A percentile compares a stretch with the other conserved stretches of the same genome.
Evolutionary conservation across 2,888 invertebrate species (phyloP).

Genomic region (Osedax fenrisi): DNA sequence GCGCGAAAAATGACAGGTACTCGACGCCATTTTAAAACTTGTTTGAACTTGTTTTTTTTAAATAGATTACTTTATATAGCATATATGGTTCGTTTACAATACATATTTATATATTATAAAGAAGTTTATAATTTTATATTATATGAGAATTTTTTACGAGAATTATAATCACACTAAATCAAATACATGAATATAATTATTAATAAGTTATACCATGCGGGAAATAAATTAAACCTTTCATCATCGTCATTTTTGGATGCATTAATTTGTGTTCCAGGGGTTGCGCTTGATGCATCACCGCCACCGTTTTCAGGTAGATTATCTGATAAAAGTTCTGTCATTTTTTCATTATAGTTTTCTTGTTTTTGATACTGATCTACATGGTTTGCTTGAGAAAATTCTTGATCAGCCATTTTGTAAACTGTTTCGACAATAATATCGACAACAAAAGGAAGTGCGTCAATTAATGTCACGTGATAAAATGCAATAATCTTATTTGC

Average conservation of each 20-base stretch:
- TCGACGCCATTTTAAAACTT: too few relatives aligned
- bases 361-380: slow-evolving; percentile 15
- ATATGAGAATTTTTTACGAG: too few relatives aligned
- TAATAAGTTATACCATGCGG: background rate
- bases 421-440: background rate
- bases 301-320: background rate
- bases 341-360: slow-evolving; percentile 11
- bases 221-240: slow-evolving; percentile 32
- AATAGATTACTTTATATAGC: too few relatives aligned
- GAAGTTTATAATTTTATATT: too few relatives aligned
- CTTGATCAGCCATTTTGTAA: slow-evolving; percentile 16
- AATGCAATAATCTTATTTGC: background rate
- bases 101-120: too few relatives aligned
- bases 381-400: background rate
- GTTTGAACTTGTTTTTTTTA: too few relatives aligned
- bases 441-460: background rate
- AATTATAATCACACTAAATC: too few relatives aligned
- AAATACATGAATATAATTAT: too few relatives aligned
- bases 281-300: background rate
- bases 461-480: background rate
- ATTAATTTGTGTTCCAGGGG: slow-evolving; percentile 33
- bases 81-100: too few relatives aligned
- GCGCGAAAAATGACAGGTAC: too few relatives aligned
- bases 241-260: slow-evolving; percentile 37
- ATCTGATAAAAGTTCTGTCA: background rate